Percentiles rank a stretch among this genome's conserved stretches.
Evolutionary conservation across 2,888 invertebrate species (phyloP).

Genomic region (Entomobrya proxima): DNA sequence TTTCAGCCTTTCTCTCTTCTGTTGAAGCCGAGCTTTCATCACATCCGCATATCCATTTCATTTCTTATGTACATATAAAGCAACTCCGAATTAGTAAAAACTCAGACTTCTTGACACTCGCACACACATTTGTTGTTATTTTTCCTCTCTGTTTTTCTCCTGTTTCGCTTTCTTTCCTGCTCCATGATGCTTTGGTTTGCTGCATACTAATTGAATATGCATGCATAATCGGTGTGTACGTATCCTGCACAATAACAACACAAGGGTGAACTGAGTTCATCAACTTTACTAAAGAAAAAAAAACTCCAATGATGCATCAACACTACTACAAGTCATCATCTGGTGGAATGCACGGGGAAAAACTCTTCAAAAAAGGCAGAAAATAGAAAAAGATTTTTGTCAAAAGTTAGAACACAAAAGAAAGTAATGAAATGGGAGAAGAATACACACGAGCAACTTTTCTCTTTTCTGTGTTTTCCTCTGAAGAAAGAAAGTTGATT

Average conservation of each 20-base stretch:
- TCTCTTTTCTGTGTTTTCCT: background rate
- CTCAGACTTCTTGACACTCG: background rate
- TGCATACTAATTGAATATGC: constrained; percentile 71
- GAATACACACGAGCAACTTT: background rate
- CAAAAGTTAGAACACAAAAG: background rate
- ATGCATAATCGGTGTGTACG: constrained; percentile 57
- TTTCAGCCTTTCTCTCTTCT: background rate
- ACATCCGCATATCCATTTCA: background rate
- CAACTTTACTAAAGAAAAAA: background rate
- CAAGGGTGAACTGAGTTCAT: constrained; percentile 10
- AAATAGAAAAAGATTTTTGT: background rate
- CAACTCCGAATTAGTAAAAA: constrained; percentile 24
- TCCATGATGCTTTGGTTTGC: constrained; percentile 34
- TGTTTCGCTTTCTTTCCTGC: background rate
- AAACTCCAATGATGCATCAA: background rate
- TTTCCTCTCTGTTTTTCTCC: background rate
- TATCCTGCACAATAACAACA: constrained; percentile 40
- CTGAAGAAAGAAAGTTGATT: constrained; percentile 33
- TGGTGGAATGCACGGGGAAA: too few relatives aligned
- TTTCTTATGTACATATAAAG: constrained; percentile 31
- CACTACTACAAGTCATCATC: background rate
- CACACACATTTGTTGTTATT: background rate
- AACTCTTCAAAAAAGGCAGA: too few relatives aligned
- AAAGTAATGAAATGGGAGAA: background rate
- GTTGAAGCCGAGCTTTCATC: background rate